A percentile compares a stretch with the other conserved stretches of the same genome.
phyloP scores from a whole-genome alignment of 2,797 vertebrate genomes.

The Chaetophractus vellerosus region DNA sequence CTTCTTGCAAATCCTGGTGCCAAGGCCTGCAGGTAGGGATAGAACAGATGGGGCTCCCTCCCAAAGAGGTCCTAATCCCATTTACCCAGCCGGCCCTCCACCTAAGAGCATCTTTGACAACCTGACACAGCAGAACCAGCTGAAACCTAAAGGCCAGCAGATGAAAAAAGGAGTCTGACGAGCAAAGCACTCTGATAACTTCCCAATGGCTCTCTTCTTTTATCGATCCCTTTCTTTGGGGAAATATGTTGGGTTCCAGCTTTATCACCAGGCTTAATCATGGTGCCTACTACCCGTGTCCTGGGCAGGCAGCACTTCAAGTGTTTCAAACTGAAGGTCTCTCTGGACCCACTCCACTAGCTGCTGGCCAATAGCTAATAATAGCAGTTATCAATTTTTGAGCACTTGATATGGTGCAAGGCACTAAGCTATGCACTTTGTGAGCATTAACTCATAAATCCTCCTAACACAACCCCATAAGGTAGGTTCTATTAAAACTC shows the following conservation, averaged over 20 bases:
- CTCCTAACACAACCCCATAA: not conserved
- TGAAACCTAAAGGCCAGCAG: constrained; percentile 46
- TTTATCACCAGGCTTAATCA: not conserved
- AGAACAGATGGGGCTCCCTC: constrained; percentile 64
- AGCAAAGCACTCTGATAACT: not conserved
- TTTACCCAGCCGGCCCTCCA: not conserved
- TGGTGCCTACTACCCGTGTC: not conserved
- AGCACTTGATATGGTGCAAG: not conserved
- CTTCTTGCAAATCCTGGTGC: constrained; percentile 52
- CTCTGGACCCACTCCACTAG: not conserved
- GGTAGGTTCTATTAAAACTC: not conserved
- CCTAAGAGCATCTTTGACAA: constrained; percentile 68
- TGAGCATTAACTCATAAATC: not conserved
- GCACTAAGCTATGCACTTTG: constrained; percentile 48
- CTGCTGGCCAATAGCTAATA: constrained; percentile 59
- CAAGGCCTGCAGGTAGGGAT: constrained; percentile 37
- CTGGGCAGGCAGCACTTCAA: constrained; percentile 39
- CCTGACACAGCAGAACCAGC: constrained; percentile 62
- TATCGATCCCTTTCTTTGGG: not conserved
- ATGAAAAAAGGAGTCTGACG: not conserved
- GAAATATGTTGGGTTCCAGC: not conserved
- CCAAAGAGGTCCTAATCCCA: constrained; percentile 66
- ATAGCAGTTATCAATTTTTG: constrained; percentile 55
- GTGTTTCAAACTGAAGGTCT: constrained; percentile 45
- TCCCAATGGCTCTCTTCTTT: not conserved